Evolutionary conservation across 1,140 invertebrate species (phyloP).

Genomic region (Limonius californicus): DNA sequence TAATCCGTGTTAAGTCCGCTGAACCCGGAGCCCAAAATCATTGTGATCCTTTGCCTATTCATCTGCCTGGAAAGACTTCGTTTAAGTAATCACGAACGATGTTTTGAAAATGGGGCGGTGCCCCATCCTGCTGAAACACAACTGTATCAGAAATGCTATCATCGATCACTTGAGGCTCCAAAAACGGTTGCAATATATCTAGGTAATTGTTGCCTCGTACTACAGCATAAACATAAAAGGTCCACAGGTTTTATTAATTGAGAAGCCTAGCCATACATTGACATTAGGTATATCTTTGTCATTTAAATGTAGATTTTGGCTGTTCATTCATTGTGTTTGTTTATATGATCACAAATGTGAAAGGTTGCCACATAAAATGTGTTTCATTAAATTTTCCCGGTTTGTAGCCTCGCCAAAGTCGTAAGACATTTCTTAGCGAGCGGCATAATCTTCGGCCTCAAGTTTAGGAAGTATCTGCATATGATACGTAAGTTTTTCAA

Average conservation of each 20-base stretch:
- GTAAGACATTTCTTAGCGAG: no score
- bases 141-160: not conserved
- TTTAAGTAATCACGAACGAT: not conserved
- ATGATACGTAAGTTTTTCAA: not conserved
- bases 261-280: not conserved
- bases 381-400: no score
- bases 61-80: not conserved
- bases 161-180: not conserved
- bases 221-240: not conserved
- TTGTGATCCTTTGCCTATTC: not conserved
- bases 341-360: not conserved
- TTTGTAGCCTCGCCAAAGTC: no score
- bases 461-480: not conserved
- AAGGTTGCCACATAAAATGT: no score
- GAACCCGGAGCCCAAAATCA: not conserved
- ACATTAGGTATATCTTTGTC: not conserved
- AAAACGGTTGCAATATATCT: not conserved
- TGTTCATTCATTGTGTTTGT: not conserved
- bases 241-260: not conserved
- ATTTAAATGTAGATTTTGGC: not conserved
- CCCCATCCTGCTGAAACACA: no score
- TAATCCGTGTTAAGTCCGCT: not conserved
- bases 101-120: not conserved
- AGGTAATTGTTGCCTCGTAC: not conserved
- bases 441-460: no score